These are phyloP conservation scores for Amblyopsis rosae DNA, from an alignment of 2,113 vertebrate genomes.

Conservation along the genomic window DNA sequence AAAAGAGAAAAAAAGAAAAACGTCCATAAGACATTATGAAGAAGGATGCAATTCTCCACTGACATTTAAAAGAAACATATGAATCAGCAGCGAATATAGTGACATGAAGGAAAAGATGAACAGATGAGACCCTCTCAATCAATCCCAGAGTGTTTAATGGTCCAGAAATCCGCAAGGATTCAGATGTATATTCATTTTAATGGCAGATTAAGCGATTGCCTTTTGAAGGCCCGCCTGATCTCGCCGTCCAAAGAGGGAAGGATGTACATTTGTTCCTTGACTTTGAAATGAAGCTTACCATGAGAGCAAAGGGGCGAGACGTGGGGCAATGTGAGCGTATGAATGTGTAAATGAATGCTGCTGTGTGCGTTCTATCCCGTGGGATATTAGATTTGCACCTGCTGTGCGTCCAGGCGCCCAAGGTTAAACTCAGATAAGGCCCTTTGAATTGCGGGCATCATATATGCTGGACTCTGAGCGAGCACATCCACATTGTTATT, in stretches of 20 bases:
- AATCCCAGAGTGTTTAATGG: conserved; percentile 52
- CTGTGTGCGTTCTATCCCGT: conserved; percentile 4
- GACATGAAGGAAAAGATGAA: conserved; percentile 10
- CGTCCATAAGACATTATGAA: background rate
- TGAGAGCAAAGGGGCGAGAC: conserved; percentile 19
- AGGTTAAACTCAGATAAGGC: conserved; percentile 60
- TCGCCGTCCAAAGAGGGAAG: conserved; percentile 34
- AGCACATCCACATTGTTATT: conserved; percentile 45
- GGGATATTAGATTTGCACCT: conserved; percentile 48
- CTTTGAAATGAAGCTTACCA: conserved; percentile 47
- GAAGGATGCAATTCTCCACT: background rate
- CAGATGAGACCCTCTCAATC: conserved; percentile 40
- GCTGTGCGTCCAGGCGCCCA: conserved; percentile 44
- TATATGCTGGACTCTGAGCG: conserved; percentile 10
- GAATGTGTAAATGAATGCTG: conserved; percentile 27
- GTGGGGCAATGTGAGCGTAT: conserved; percentile 1
- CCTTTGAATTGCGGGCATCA: conserved; percentile 30
- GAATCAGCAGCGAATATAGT: conserved; percentile 19
- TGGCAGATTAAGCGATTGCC: conserved; percentile 35
- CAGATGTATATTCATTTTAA: conserved; percentile 28
- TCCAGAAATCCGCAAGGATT: conserved; percentile 54
- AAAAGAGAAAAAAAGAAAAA: background rate
- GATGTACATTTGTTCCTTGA: conserved; percentile 41
- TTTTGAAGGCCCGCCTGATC: conserved; percentile 31
- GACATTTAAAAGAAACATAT: conserved; percentile 15